Percentiles rank a stretch among this genome's conserved stretches.
Conservation (phyloP, 2,888 invertebrate species). For the Pasiphila rectangulata region DNA sequence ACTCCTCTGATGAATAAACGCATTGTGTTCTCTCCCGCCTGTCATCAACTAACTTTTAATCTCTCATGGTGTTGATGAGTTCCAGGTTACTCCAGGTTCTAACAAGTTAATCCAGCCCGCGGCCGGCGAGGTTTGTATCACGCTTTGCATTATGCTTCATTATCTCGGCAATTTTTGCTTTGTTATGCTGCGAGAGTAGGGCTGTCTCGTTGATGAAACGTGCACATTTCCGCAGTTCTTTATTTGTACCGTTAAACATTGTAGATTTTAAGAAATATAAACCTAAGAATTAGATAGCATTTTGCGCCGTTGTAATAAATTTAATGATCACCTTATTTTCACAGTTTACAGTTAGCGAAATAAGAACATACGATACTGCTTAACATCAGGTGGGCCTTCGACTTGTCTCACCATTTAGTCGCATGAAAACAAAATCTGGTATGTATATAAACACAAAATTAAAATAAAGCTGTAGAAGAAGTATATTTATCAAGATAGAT, state of each 20-base stretch:
- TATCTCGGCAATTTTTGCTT: constrained; percentile 74
- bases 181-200: constrained; percentile 56
- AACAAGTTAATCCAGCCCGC: constrained; percentile 74
- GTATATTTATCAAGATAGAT: too few relatives aligned
- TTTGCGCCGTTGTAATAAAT: too few relatives aligned
- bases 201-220: constrained; percentile 33
- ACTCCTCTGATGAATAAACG: background rate
- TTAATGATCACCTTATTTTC: too few relatives aligned
- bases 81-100: constrained; percentile 35
- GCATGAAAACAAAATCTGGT: too few relatives aligned
- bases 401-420: too few relatives aligned
- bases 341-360: too few relatives aligned
- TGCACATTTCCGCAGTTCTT: constrained; percentile 1
- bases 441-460: too few relatives aligned
- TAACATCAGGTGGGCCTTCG: too few relatives aligned
- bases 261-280: too few relatives aligned
- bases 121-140: constrained; percentile 73
- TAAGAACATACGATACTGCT: too few relatives aligned
- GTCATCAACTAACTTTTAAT: constrained; percentile 17
- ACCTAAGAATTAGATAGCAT: too few relatives aligned
- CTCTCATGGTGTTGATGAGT: constrained; percentile 33
- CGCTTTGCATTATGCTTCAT: constrained; percentile 76
- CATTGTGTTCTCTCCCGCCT: constrained; percentile 1
- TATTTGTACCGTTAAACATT: background rate
- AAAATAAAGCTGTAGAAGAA: too few relatives aligned